Percentiles rank a stretch among this genome's conserved stretches.
Conservation (phyloP, 2,113 vertebrate genomes). For the Falcunculus frontatus region DNA sequence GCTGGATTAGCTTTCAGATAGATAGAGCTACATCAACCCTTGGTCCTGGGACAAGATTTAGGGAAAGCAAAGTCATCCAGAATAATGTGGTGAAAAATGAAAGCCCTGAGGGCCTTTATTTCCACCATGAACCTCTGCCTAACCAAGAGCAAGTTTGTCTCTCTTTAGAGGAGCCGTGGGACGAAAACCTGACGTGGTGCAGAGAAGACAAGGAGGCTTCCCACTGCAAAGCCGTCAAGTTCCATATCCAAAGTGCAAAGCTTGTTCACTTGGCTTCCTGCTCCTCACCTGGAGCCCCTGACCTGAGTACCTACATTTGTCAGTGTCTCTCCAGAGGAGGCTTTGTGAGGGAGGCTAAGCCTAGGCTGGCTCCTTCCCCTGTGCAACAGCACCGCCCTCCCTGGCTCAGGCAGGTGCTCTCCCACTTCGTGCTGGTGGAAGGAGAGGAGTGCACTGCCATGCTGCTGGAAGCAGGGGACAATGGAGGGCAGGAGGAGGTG, state of each 20-base stretch:
- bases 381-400: not conserved
- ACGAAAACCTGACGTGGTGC: not conserved
- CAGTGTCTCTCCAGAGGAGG: not conserved
- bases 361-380: not conserved
- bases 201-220: not conserved
- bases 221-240: fast-evolving
- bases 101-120: not conserved
- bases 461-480: not conserved
- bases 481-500: not conserved
- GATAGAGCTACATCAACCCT: not conserved
- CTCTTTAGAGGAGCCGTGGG: not conserved
- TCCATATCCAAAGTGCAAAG: not conserved
- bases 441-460: not conserved
- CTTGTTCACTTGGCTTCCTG: not conserved
- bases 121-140: not conserved
- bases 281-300: not conserved
- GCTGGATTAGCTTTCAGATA: not conserved
- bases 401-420: not conserved
- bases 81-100: not conserved
- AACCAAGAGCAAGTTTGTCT: not conserved
- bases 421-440: fast-evolving
- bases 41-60: not conserved
- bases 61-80: not conserved
- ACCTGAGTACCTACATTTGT: not conserved
- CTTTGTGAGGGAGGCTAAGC: not conserved